phyloP scores from a whole-genome alignment of 2,888 invertebrate species.

The Charanyca ferruginea region DNA sequence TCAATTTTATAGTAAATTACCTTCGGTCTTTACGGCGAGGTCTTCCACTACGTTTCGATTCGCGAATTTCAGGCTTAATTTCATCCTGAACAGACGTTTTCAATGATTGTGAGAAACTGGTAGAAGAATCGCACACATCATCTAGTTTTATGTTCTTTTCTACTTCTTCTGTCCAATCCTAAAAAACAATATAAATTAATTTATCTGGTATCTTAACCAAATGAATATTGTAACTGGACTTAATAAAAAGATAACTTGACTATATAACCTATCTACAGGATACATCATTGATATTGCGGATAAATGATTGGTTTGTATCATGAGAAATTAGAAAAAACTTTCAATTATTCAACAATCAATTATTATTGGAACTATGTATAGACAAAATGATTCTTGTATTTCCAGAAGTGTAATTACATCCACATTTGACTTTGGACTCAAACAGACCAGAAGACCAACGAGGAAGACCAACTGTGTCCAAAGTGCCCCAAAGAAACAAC shows the following conservation, averaged over 20 bases:
- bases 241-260: background rate
- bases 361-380: no score
- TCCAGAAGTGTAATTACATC: no score
- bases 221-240: conserved; percentile 1
- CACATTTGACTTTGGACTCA: no score
- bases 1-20: conserved; percentile 67
- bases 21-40: conserved; percentile 84
- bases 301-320: no score
- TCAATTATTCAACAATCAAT: no score
- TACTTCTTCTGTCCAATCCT: conserved; percentile 90
- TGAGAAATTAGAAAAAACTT: no score
- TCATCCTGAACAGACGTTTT: conserved; percentile 78
- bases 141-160: conserved; percentile 88
- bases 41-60: conserved; percentile 82
- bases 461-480: no score
- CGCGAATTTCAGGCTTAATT: conserved; percentile 78
- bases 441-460: no score
- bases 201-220: background rate
- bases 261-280: no score
- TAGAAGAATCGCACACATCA: conserved; percentile 81
- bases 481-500: no score
- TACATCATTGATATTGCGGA: no score
- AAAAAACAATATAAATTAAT: conserved; percentile 12
- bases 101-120: conserved; percentile 80
- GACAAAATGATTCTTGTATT: no score